Base-by-base conservation (phyloP, 2,888 invertebrate genomes). In the Trachelus stipa region DNA sequence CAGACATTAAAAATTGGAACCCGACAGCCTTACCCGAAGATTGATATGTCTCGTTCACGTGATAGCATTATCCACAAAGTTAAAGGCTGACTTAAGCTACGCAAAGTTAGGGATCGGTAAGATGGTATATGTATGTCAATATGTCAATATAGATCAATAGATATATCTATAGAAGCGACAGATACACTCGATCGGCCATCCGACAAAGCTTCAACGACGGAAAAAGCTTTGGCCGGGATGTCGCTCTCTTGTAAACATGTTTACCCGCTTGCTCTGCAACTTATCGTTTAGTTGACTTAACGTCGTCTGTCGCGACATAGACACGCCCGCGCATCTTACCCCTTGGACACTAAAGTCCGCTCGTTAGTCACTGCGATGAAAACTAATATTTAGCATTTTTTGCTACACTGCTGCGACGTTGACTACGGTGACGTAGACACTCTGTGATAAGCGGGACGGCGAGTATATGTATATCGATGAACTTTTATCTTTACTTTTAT, bases 191-290 rank as follows among this genome's bases (percentile, higher is more conserved):
- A 71, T 71, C 71, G 71, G 31, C 71, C 31, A 15, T 31, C 71
- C 33, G 33, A 71, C 71, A 31, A 31, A 71, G 71, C 31, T 56
- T 23, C 56, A 23, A 56, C 56, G 9, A 33, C 31, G 71, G 31
- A 15, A 33, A 71, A 33, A 71, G 33, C 31, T n/a, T 33, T 33
- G 71, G 31, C 12, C 33, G 12, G 11, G 71, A 31, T 71, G 71
- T 71, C 71, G 33, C 71, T 33, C 71, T 15, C 71, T 33, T 15
- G 71, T 71, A 71, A 71, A 71, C 71, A 31, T 71, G 71, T 71
- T 71, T 71, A 71, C 71, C 33, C 30, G 71, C 11, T 71, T 31
- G 71, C 71, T 71, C 30, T 71, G 71, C 71, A 71, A 71, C 71
- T 71, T 71, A 11, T 33, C 71, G 31, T 71, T 71, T 31, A 71